phyloP scores from a whole-genome alignment of 92 coral and sea anemone species.

The Chrysogorgia sp. region DNA sequence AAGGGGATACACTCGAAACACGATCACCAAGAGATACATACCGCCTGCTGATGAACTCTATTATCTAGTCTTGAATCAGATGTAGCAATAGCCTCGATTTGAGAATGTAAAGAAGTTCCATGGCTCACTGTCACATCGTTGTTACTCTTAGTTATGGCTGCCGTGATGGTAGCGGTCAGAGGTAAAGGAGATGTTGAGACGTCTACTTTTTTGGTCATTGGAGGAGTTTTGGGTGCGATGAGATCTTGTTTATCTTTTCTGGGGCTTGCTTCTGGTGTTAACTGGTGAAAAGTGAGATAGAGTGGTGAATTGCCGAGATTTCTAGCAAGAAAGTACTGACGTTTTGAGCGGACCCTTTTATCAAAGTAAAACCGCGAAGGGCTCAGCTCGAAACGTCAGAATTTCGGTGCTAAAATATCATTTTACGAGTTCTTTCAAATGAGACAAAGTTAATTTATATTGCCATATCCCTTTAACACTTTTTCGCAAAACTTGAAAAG shows the following conservation, averaged over 20 bases:
- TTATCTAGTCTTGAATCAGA: slow-evolving; percentile 27
- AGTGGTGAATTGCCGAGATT: not conserved
- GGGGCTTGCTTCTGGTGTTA: slow-evolving; percentile 37
- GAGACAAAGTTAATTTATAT: too few species aligned
- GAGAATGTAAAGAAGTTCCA: slow-evolving; percentile 27
- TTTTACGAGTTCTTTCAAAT: too few species aligned
- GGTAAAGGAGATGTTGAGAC: slow-evolving; percentile 41
- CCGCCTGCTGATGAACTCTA: slow-evolving; percentile 40
- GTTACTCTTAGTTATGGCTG: slow-evolving; percentile 27
- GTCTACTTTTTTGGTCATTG: slow-evolving; percentile 39
- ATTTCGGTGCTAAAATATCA: too few species aligned
- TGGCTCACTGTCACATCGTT: slow-evolving; percentile 32
- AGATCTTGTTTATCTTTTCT: slow-evolving; percentile 34
- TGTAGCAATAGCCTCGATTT: slow-evolving; percentile 38
- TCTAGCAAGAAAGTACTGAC: not conserved
- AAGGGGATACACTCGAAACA: too few species aligned
- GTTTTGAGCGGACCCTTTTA: too few species aligned
- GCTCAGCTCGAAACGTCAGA: not conserved
- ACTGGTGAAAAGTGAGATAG: not conserved
- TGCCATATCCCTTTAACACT: too few species aligned
- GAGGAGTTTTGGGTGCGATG: slow-evolving; percentile 30
- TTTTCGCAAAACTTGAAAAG: too few species aligned
- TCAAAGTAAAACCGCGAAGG: too few species aligned
- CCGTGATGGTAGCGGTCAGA: slow-evolving; percentile 16
- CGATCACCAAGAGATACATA: too few species aligned